Evolutionary conservation across 37 sponge, comb jelly and placozoan species (phyloP).

Genomic region (Ephydatia muelleri): DNA sequence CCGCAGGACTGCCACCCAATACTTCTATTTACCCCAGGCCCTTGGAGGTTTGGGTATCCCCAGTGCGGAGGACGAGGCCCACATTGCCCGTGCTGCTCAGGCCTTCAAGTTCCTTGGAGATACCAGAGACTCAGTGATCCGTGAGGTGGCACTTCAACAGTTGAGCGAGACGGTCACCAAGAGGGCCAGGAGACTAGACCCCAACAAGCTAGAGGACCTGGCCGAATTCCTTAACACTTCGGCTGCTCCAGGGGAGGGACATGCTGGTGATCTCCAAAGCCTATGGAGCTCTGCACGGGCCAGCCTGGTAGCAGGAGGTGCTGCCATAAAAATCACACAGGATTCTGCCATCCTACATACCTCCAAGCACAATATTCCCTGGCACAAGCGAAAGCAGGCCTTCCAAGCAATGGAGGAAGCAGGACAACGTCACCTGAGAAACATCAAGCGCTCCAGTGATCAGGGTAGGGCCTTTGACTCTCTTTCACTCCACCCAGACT

Average conservation of each 20-base stretch:
- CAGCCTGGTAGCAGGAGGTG: constrained; percentile 1
- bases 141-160: constrained; percentile 1
- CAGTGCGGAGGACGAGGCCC: constrained; percentile 18
- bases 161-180: background rate
- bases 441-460: constrained; percentile 14
- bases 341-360: constrained; percentile 1
- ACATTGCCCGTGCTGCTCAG: background rate
- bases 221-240: background rate
- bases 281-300: constrained; percentile 1
- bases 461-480: constrained; percentile 35
- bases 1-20: constrained; percentile 3
- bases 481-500: constrained; percentile 14
- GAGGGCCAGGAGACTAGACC: constrained; percentile 1
- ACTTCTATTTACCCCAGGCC: constrained; percentile 13
- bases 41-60: constrained; percentile 46
- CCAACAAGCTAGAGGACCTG: background rate
- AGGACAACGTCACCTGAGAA: background rate
- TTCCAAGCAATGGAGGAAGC: background rate
- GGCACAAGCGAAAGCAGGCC: background rate
- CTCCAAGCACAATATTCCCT: background rate
- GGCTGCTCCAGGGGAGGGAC: background rate
- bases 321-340: background rate
- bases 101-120: constrained; percentile 1
- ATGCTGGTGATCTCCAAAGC: background rate
- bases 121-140: background rate